A percentile compares a stretch with the other conserved stretches of the same genome.
These are phyloP conservation scores for Drosophila paranaensis DNA, from an alignment of 2,888 invertebrate species.

Conservation along the genomic window DNA sequence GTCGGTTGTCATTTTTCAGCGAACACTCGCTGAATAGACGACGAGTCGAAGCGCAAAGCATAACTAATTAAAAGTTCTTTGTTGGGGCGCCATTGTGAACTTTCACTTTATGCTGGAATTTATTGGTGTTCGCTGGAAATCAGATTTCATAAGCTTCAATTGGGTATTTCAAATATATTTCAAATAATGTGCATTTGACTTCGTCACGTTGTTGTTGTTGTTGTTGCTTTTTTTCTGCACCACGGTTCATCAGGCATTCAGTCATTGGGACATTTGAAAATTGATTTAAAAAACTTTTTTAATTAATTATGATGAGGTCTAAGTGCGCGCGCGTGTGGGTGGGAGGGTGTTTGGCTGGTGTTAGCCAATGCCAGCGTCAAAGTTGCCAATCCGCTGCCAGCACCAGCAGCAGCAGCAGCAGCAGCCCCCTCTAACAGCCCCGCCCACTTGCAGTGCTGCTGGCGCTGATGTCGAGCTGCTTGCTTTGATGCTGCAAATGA, in stretches of 20 bases:
- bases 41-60: constrained; percentile 8
- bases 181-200: constrained; percentile 16
- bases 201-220: constrained; percentile 7
- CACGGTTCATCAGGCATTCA: constrained; percentile 71
- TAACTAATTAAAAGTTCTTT: constrained; percentile 56
- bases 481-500: constrained; percentile 74
- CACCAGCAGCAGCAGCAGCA: background rate
- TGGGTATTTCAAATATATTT: background rate
- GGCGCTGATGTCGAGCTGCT: constrained; percentile 49
- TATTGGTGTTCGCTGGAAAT: background rate
- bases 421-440: background rate
- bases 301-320: constrained; percentile 79
- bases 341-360: background rate
- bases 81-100: constrained; percentile 1
- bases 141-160: background rate
- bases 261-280: constrained; percentile 71
- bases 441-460: constrained; percentile 49
- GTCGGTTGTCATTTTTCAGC: constrained; percentile 29
- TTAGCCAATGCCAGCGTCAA: constrained; percentile 24
- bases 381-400: constrained; percentile 17
- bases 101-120: constrained; percentile 6
- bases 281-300: constrained; percentile 80
- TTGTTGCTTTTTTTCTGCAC: constrained; percentile 27
- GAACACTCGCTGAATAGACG: constrained; percentile 1
- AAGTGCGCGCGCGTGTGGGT: constrained; percentile 30